Evolutionary conservation across 2,888 invertebrate genomes (phyloP).

Genomic region (Cheiracanthium punctorium): DNA sequence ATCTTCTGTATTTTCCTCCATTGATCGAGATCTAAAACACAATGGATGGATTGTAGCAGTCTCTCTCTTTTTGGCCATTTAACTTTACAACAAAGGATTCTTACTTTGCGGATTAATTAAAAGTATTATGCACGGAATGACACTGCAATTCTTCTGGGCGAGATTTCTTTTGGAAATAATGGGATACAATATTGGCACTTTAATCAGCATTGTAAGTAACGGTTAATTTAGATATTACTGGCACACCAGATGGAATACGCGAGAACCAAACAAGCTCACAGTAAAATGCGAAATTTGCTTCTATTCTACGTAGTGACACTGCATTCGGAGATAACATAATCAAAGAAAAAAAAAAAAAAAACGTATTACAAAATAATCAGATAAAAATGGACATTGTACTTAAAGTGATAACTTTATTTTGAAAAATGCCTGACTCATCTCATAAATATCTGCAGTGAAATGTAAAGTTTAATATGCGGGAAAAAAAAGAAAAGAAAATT

Average conservation of each 20-base stretch:
- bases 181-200: constrained; percentile 3
- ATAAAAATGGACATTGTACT: too few relatives aligned
- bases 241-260: neutral
- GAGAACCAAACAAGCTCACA: neutral
- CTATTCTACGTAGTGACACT: neutral
- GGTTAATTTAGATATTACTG: neutral
- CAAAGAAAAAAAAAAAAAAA: neutral
- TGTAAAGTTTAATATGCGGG: too few relatives aligned
- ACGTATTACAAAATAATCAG: too few relatives aligned
- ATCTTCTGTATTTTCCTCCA: constrained; percentile 59
- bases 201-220: constrained; percentile 13
- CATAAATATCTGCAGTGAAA: too few relatives aligned
- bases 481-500: too few relatives aligned
- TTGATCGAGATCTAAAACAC: constrained; percentile 64
- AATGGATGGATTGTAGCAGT: constrained; percentile 32
- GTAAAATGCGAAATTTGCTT: neutral
- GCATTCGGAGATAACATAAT: neutral
- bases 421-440: too few relatives aligned
- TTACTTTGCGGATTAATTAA: constrained; percentile 15
- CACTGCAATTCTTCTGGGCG: constrained; percentile 23
- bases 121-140: neutral
- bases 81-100: constrained; percentile 4
- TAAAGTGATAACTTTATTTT: too few relatives aligned
- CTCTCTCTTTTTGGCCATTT: constrained; percentile 63
- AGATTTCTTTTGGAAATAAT: constrained; percentile 16